Base-by-base conservation (phyloP, 2,888 invertebrate species). In the Eupsilia transversa region DNA sequence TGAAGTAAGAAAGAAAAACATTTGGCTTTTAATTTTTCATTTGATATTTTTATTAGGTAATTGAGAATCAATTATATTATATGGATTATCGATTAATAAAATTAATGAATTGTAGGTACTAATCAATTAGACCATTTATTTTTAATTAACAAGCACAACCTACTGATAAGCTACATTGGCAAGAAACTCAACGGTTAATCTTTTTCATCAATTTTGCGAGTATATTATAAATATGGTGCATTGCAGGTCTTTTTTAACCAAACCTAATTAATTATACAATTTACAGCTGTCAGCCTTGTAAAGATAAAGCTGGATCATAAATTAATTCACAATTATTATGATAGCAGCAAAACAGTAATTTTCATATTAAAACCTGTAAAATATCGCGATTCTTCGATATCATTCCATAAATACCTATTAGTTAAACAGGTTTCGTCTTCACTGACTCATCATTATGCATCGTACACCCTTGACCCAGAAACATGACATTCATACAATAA, bases 371-470 rank as follows among this genome's bases (percentile, higher is more conserved):
- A 79, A n/a, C 9, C 46, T 17, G 33, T 52, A 27, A 41, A 23
- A 27, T 38, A 46, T 43, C 17, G 14, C n/a, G 33, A 56, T n/a
- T 72, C 43, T 54, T 75, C 54, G 64, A 73, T 74, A 61, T 65
- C 23, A 66, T 60, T 23, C 23, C 35, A 20, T 57, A 66, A 73
- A 68, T 73, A 41, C 17, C 2, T 43, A 46, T 46, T 30, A 67
- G 71, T 57, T 60, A 76, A 87, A 84, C 87, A 72, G 70, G 86
- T 83, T 82, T 65, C 30, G 63, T 82, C 74, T 60, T 82, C 61
- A 77, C 59, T 74, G 85, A 86, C 80, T 83, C 82, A 85, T 85
- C 82, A 80, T 81, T 79, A 84, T 79, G 79, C 73, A 82, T 64
- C 49, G 60, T 17, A 5, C 10, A 76, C 56, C 83, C 85, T 84